Conservation (phyloP, 2,113 vertebrate genomes). For the Gulo gulo region DNA sequence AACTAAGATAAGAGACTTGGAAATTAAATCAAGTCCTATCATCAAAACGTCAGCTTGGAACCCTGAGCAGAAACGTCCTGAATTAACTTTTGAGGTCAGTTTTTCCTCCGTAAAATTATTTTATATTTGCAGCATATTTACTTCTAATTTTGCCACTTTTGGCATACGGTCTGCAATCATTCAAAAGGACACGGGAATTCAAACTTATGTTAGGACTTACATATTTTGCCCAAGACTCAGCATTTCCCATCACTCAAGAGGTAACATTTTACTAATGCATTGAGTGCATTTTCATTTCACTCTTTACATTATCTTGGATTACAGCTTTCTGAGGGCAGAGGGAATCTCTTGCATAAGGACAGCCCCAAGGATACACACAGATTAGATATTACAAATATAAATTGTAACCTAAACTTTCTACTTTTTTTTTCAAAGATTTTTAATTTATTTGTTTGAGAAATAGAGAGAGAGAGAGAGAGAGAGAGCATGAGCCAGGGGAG, state of each 20-base stretch:
- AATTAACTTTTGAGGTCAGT: not conserved
- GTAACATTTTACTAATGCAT: not conserved
- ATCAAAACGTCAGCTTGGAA: slow-evolving; percentile 63
- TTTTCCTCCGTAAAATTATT: not conserved
- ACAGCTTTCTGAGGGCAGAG: not conserved
- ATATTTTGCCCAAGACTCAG: not conserved
- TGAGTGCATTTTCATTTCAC: not conserved
- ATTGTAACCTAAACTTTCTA: not conserved
- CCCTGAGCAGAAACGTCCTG: not conserved
- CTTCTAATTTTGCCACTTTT: not conserved
- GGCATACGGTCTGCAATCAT: not conserved
- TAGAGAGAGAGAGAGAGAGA: too few species aligned
- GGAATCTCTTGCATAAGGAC: not conserved
- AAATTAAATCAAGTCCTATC: slow-evolving; percentile 73
- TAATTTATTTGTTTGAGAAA: not conserved
- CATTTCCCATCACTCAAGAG: slow-evolving; percentile 1
- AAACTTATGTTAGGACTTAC: not conserved
- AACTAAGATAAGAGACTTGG: slow-evolving; percentile 82
- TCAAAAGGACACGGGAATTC: not conserved
- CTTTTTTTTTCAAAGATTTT: not conserved
- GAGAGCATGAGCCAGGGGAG: not conserved
- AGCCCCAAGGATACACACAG: not conserved
- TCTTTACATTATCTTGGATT: not conserved
- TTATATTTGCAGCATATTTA: not conserved
- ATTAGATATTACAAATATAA: not conserved